These are phyloP conservation scores for Notarius lentiginosus DNA, from an alignment of 2,113 vertebrate species.

Conservation along the genomic window DNA sequence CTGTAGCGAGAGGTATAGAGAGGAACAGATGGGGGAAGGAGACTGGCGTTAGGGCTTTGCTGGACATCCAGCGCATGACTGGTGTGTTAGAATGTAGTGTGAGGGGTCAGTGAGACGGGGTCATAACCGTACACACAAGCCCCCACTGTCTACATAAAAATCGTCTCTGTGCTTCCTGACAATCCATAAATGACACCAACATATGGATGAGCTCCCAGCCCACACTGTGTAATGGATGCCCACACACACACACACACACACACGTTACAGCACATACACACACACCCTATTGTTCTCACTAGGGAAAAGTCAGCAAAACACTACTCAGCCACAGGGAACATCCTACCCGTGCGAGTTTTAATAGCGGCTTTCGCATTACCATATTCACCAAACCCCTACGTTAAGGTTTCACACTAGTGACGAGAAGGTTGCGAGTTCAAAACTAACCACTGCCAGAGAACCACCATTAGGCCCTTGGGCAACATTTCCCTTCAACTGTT, in stretches of 20 bases:
- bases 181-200: constrained; percentile 56
- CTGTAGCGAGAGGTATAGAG: neutral
- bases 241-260: constrained; percentile 21
- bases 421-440: neutral
- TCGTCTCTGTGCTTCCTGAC: constrained; percentile 43
- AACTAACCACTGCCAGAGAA: constrained; percentile 5
- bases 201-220: constrained; percentile 44
- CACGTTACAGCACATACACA: constrained; percentile 26
- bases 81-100: constrained; percentile 47
- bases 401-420: neutral
- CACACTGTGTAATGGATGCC: constrained; percentile 16
- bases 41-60: neutral
- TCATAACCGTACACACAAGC: constrained; percentile 19
- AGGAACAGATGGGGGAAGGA: neutral
- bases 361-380: constrained; percentile 11
- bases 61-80: constrained; percentile 62
- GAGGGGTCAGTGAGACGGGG: constrained; percentile 48
- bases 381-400: neutral
- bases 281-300: constrained; percentile 50
- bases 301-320: constrained; percentile 49
- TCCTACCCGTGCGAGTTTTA: neutral
- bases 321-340: constrained; percentile 37
- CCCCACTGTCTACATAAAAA: constrained; percentile 33
- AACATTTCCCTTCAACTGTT: constrained; percentile 3
- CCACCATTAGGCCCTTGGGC: constrained; percentile 6